These are phyloP conservation scores for Oceanodroma leucorhoa DNA, from an alignment of 2,797 vertebrate genomes.

Conservation along the genomic window DNA sequence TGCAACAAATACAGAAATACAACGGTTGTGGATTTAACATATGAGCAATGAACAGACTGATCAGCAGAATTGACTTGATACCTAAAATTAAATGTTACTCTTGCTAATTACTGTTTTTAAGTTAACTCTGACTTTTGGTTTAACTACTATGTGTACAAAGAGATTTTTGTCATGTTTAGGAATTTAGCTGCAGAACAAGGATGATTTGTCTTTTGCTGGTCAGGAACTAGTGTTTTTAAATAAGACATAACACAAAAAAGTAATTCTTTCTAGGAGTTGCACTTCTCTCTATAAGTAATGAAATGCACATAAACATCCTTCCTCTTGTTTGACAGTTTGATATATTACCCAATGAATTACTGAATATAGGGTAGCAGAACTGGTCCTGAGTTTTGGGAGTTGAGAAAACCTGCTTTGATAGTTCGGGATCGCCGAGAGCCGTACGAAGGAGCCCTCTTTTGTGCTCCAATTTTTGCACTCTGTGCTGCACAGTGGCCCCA, in stretches of 20 bases:
- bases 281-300: not conserved
- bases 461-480: not conserved
- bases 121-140: not conserved
- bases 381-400: not conserved
- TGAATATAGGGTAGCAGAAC: not conserved
- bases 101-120: not conserved
- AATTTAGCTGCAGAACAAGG: not conserved
- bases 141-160: not conserved
- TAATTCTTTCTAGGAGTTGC: not conserved
- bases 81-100: not conserved
- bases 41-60: not conserved
- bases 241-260: not conserved
- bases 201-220: not conserved
- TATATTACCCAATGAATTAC: not conserved
- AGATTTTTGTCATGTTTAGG: not conserved
- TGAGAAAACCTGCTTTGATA: not conserved
- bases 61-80: not conserved
- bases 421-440: accelerated
- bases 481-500: accelerated
- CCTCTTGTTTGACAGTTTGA: not conserved
- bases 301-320: not conserved
- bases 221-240: not conserved
- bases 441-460: accelerated
- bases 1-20: not conserved
- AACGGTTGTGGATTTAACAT: not conserved